A percentile compares a stretch with the other conserved stretches of the same genome.
Conservation (phyloP, 2,113 vertebrate species). For the Sula dactylatra region DNA sequence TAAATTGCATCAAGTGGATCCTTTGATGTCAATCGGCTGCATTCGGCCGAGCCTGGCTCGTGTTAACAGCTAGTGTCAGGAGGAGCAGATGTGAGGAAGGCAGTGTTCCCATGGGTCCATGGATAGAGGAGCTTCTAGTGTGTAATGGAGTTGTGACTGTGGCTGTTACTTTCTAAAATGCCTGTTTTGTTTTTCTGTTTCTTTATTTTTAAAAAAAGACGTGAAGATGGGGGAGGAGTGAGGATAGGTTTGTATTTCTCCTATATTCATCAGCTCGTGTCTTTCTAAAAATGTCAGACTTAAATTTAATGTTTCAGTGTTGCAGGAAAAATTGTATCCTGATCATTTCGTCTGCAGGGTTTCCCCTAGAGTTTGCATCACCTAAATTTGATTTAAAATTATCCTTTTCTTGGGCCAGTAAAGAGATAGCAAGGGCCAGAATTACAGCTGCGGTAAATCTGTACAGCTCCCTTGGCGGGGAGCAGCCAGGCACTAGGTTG, state of each 20-base stretch:
- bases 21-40: background rate
- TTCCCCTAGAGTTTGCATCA: background rate
- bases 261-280: background rate
- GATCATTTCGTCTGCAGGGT: background rate
- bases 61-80: accelerated
- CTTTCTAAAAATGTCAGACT: slow-evolving; percentile 10
- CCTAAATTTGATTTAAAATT: background rate
- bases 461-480: background rate
- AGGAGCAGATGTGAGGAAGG: background rate
- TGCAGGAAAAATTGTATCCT: background rate
- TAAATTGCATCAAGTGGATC: background rate
- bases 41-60: background rate
- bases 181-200: slow-evolving; percentile 10
- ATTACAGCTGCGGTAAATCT: background rate
- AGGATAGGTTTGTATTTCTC: background rate
- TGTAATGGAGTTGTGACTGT: background rate
- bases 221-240: background rate
- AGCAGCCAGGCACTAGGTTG: background rate
- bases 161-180: background rate
- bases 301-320: background rate
- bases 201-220: background rate
- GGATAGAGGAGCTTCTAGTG: background rate
- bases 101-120: accelerated
- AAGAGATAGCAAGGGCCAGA: background rate
- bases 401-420: background rate